Conservation (phyloP, 2,888 invertebrate species). For the Hypsopygia costalis region DNA sequence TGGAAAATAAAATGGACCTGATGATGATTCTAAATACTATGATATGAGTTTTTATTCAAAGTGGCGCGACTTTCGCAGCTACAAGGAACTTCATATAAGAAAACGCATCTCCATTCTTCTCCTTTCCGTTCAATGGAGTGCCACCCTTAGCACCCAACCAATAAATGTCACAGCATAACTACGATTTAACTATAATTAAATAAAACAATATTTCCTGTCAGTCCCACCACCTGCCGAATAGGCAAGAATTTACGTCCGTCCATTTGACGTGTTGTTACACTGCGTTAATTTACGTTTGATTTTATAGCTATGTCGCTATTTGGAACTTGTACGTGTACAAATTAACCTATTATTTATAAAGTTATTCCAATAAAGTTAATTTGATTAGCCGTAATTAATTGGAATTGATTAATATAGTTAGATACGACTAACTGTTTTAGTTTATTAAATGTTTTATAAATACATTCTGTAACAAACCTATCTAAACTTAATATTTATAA, state of each 20-base stretch:
- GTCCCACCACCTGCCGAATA: slow-evolving; percentile 40
- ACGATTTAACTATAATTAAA: slow-evolving; percentile 28
- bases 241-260: slow-evolving; percentile 33
- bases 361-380: neutral
- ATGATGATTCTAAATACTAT: no score
- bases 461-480: no score
- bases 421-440: no score
- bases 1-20: no score
- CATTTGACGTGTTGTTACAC: slow-evolving; percentile 12
- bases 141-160: slow-evolving; percentile 2
- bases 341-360: neutral
- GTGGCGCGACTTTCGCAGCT: no score
- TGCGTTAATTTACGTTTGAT: slow-evolving; percentile 28
- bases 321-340: slow-evolving; percentile 6
- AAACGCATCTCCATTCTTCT: no score
- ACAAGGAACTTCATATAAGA: no score
- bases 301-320: slow-evolving; percentile 15
- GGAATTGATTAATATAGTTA: neutral
- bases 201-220: slow-evolving; percentile 18
- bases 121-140: no score
- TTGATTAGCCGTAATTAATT: neutral
- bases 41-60: no score
- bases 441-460: no score
- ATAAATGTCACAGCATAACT: slow-evolving; percentile 1
- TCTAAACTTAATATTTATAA: no score